Evolutionary conservation across 2,113 vertebrate genomes (phyloP).

Genomic region (Tyto alba): DNA sequence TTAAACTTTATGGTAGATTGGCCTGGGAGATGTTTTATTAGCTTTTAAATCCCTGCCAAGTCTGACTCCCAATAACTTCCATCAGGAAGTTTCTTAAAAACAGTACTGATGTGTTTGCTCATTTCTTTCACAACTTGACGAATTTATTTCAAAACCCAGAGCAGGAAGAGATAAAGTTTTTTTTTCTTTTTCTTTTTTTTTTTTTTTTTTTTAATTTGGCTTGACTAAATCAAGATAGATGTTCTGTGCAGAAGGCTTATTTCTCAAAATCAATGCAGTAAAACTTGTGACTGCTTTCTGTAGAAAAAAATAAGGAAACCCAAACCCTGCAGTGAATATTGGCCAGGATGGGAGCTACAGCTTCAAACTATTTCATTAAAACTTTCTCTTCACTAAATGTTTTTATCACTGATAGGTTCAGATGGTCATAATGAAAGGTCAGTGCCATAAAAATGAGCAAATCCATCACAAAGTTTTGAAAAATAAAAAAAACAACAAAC

Average conservation of each 20-base stretch:
- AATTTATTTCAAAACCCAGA: neutral
- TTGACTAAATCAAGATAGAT: neutral
- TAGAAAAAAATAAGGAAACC: neutral
- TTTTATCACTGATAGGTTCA: neutral
- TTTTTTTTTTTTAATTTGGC: neutral
- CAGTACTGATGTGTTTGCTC: neutral
- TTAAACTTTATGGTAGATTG: neutral
- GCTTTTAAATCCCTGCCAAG: neutral
- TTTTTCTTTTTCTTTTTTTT: neutral
- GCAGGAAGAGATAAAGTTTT: neutral
- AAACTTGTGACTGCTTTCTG: neutral
- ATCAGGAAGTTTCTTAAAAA: neutral
- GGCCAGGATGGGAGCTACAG: neutral
- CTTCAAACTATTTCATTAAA: neutral
- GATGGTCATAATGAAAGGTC: neutral
- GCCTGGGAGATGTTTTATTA: neutral
- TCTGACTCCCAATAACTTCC: neutral
- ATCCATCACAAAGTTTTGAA: neutral
- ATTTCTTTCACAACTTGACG: neutral
- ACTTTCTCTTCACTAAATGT: neutral
- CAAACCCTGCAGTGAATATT: neutral
- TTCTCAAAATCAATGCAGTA: neutral
- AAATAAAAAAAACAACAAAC: neutral
- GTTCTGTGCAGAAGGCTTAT: neutral
- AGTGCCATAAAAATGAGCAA: neutral